A percentile compares a stretch with the other conserved stretches of the same genome.
Conservation (phyloP, 1,140 invertebrate genomes). For the Chelonus insularis region DNA sequence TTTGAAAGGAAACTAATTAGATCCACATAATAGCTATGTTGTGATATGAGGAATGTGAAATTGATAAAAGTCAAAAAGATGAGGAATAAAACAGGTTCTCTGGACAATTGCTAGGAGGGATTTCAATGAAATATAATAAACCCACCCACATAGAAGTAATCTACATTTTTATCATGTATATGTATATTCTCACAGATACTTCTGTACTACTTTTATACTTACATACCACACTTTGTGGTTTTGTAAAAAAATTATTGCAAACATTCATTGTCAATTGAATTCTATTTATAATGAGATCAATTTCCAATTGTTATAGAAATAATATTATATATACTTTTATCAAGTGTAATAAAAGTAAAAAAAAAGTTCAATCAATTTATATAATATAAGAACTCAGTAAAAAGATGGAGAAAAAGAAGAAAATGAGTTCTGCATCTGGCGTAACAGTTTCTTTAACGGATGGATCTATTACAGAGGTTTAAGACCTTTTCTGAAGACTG, state of each 20-base stretch:
- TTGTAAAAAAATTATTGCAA: not conserved
- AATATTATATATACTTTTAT: no score
- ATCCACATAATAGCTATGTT: no score
- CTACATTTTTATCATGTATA: slow-evolving; percentile 9
- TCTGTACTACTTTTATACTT: no score
- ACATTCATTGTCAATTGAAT: not conserved
- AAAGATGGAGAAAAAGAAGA: not conserved
- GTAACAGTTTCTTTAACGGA: no score
- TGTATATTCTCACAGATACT: slow-evolving; percentile 13
- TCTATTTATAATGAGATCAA: not conserved
- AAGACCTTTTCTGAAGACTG: no score
- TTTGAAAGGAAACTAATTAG: no score
- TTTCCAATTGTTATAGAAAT: no score
- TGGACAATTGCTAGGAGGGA: not conserved
- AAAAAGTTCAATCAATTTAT: no score
- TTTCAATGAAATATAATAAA: not conserved
- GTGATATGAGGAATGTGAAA: no score
- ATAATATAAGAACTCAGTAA: not conserved
- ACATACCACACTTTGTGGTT: not conserved
- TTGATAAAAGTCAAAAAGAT: not conserved
- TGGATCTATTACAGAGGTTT: no score
- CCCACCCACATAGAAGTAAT: slow-evolving; percentile 4
- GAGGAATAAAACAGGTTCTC: slow-evolving; percentile 1
- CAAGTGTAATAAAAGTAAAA: no score
- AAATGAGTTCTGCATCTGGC: no score